Evolutionary conservation across 2,888 invertebrate genomes (phyloP), one percentile per base, ranked within the genome.

Genomic region (Orgyia antiqua): DNA sequence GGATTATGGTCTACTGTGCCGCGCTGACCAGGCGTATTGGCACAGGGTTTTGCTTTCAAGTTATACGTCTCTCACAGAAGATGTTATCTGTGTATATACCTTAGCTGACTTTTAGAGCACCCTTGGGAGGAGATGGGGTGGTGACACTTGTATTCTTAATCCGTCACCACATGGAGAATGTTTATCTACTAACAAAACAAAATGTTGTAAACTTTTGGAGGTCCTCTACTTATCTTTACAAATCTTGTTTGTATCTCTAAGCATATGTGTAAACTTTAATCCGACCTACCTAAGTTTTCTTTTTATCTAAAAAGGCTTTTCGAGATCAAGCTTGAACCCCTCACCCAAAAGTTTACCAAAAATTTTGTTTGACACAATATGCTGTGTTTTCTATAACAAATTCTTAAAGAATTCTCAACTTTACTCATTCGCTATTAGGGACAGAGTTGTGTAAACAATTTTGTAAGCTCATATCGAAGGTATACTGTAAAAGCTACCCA

Each of bases 281-380:
- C 37, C 35, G 12, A 10, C 19, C 29, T 25, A 10, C 26, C 30
- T 19, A 50, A 54, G 36, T 51, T 42, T 53, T 45, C 45, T 42
- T 47, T 42, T 45, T 50, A 56, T 51, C 38, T 46, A 35, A 37
- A 60, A 45, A 45, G 27, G 41, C 39, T 50, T 41, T 35, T 31
- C 36, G 33, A 39, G 47, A 60, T 57, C 51, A 51, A 52, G 31
- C 55, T 51, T 42, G 32, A 36, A 38, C 41, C 51, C 27, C 27
- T 33, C 41, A 39, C 39, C 23, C 21, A 46, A 42, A 44, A 54
- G 52, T 58, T 58, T 47, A 29, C 44, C 47, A 48, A 54, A 54
- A 51, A 50, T 51, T 35, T 2, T 18, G 18, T 18, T 8, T 8
- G 18, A 8, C 6, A 18, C 6, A 18, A 8, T 4, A 18, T 18